A percentile compares a stretch with the other conserved stretches of the same genome.
phyloP scores from a whole-genome alignment of 2,113 vertebrate genomes.

The Opisthocomus hoazin region DNA sequence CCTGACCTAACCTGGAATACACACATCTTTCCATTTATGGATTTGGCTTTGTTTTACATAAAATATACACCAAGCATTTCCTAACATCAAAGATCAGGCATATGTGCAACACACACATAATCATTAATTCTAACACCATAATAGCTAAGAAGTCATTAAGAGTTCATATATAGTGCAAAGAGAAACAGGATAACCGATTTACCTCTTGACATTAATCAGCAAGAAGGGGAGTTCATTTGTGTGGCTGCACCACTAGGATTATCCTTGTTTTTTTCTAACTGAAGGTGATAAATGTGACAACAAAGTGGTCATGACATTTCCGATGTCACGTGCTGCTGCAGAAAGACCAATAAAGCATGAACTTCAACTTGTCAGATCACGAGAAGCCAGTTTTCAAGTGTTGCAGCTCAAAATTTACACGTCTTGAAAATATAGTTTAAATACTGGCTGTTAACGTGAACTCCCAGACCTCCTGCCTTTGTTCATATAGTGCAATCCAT shows the following conservation, averaged over 20 bases:
- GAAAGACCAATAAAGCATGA: slow-evolving; percentile 21
- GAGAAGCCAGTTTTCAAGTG: slow-evolving; percentile 24
- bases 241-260: neutral
- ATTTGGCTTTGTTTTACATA: neutral
- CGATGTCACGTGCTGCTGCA: neutral
- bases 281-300: slow-evolving; percentile 50
- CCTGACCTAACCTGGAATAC: neutral
- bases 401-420: neutral
- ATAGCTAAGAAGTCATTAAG: neutral
- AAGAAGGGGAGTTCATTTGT: neutral
- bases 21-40: neutral
- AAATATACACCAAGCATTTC: neutral
- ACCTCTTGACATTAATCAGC: neutral
- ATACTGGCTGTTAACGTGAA: neutral
- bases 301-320: slow-evolving; percentile 39
- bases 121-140: neutral
- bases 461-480: neutral
- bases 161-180: neutral
- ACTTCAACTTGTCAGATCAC: slow-evolving; percentile 23
- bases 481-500: neutral
- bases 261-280: neutral
- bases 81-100: neutral
- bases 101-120: neutral
- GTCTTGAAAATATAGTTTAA: slow-evolving; percentile 6
- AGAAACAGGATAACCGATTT: neutral